Percentiles rank a stretch among this genome's conserved stretches.
Evolutionary conservation across 2,888 invertebrate genomes (phyloP).

Genomic region (Xanthia togata): DNA sequence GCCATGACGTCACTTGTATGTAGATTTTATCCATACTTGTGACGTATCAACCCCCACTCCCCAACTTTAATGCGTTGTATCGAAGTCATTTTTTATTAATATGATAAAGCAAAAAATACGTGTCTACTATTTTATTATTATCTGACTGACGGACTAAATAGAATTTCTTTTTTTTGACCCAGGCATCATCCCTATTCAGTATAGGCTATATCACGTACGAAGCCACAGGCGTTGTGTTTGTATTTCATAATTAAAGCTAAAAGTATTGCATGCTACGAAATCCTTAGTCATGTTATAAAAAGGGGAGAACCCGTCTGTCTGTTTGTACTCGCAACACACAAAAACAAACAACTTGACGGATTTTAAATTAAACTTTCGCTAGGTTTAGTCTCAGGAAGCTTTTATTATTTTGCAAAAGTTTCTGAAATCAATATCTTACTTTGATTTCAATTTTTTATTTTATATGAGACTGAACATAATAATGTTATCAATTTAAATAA

Average conservation of each 20-base stretch:
- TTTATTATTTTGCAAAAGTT: neutral
- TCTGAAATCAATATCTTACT: too few relatives aligned
- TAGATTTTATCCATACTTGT: too few relatives aligned
- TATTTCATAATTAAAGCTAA: slow-evolving; percentile 21
- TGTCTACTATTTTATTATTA: too few relatives aligned
- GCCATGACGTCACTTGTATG: too few relatives aligned
- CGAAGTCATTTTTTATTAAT: too few relatives aligned
- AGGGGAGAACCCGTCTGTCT: slow-evolving; percentile 4
- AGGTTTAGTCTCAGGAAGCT: neutral
- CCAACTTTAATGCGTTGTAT: too few relatives aligned
- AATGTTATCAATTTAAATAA: neutral
- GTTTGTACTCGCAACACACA: neutral
- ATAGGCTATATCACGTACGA: neutral
- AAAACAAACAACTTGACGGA: slow-evolving; percentile 6
- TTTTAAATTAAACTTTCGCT: slow-evolving; percentile 14
- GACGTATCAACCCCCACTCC: too few relatives aligned
- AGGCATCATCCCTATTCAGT: too few relatives aligned
- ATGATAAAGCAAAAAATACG: too few relatives aligned
- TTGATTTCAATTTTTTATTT: too few relatives aligned
- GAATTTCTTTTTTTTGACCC: too few relatives aligned
- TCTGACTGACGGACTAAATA: too few relatives aligned
- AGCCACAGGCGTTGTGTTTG: neutral
- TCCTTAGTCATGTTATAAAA: slow-evolving; percentile 33
- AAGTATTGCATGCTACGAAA: slow-evolving; percentile 27
- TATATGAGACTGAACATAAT: neutral